Conservation (phyloP, 64 coral and sea anemone species). For the Montipora cactus region DNA sequence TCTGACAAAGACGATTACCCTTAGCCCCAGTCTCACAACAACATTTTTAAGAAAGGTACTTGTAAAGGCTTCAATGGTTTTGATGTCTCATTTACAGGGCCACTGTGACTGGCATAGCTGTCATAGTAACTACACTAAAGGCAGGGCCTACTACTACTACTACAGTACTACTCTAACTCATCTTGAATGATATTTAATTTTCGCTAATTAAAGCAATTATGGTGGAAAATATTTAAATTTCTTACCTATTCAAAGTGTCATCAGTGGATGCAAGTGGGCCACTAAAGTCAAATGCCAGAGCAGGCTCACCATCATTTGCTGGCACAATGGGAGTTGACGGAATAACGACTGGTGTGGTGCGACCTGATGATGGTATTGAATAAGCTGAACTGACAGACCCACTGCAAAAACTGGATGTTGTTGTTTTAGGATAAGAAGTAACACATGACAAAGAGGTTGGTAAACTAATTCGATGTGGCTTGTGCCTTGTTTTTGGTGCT, state of each 20-base stretch:
- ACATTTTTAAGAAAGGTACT: no score
- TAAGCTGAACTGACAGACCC: slow-evolving; percentile 70
- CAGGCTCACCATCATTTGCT: slow-evolving; percentile 28
- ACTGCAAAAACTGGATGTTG: slow-evolving; percentile 54
- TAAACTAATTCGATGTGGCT: slow-evolving; percentile 32
- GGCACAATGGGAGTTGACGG: slow-evolving; percentile 77
- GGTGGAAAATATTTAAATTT: neutral
- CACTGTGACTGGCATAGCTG: no score
- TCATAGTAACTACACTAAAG: no score
- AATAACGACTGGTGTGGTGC: slow-evolving; percentile 71
- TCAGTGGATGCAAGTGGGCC: neutral
- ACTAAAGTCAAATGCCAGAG: slow-evolving; percentile 88
- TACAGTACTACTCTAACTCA: no score
- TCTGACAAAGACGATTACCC: no score
- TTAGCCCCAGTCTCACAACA: no score
- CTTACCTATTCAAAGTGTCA: slow-evolving; percentile 53
- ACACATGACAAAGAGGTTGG: neutral
- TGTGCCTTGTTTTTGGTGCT: neutral
- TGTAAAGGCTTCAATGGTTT: no score
- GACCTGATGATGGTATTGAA: slow-evolving; percentile 80
- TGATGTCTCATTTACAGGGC: no score
- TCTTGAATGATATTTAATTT: neutral
- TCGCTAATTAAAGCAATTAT: neutral
- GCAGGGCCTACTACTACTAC: no score
- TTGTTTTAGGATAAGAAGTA: slow-evolving; percentile 45